phyloP scores from a whole-genome alignment of 2,113 vertebrate species.

The Thamnaconus septentrionalis region DNA sequence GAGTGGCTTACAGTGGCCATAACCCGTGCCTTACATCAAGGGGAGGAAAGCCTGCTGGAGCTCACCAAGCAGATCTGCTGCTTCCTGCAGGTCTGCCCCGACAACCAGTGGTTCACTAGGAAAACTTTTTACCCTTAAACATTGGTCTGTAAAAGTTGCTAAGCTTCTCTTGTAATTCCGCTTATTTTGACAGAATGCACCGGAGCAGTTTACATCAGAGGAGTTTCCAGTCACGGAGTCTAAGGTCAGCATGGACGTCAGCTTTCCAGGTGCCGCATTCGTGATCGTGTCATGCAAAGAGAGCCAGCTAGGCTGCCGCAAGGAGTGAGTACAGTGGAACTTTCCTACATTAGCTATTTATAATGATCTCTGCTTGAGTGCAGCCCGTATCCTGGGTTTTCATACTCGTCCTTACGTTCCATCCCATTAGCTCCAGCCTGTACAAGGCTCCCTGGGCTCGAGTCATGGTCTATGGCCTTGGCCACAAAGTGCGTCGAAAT shows the following conservation, averaged over 20 bases:
- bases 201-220: conserved; percentile 94
- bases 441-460: conserved; percentile 97
- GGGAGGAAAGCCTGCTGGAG: conserved; percentile 92
- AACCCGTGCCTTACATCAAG: conserved; percentile 92
- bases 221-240: conserved; percentile 94
- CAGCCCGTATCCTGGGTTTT: too few relatives aligned
- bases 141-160: neutral
- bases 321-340: conserved; percentile 84
- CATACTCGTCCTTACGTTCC: neutral
- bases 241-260: conserved; percentile 97
- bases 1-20: conserved; percentile 96
- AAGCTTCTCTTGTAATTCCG: neutral
- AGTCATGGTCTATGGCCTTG: conserved; percentile 90
- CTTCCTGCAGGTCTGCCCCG: conserved; percentile 86
- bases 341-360: neutral
- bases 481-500: conserved; percentile 92
- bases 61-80: conserved; percentile 96
- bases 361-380: neutral
- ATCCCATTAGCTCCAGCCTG: conserved; percentile 85
- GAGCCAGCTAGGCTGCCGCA: conserved; percentile 92
- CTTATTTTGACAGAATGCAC: conserved; percentile 80
- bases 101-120: neutral
- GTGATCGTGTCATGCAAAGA: conserved; percentile 95
- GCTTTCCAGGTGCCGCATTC: conserved; percentile 94
- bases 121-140: neutral